Evolutionary conservation across 2,888 invertebrate species (phyloP), one percentile per base, ranked within the genome.

Genomic region (Cataglyphis albicans): DNA sequence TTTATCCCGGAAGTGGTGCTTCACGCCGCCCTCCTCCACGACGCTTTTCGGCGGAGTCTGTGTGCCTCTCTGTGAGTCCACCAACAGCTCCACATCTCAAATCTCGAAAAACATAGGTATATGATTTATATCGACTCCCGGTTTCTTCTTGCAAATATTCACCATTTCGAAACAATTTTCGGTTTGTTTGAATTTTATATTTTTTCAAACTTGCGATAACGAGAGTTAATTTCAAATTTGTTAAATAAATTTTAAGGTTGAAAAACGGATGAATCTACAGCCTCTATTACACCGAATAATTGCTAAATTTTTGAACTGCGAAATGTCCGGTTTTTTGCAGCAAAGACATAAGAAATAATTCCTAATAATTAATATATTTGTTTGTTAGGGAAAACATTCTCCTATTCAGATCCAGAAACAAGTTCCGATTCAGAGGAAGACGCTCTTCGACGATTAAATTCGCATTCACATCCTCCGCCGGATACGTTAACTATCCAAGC

Each of bases 401-500:
- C 96, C 10, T 96, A 96, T 91, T 96, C 96, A 90, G 96, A 96
- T 86, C 95, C 95, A 29, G 97, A 97, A 86, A 96, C 96, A 5
- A 97, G 97, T 89, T 97, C 97, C 52, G 97, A 98, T 93, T 97
- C 97, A 70, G 97, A 98, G 92, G 96, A 96, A 91, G 97, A 97
- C 93, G 96, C 96, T 61, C 95, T 97, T 86, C 95, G 96, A 84
- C 95, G 96, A 72, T 95, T 96, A 84, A 93, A 93, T 80, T 91
- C 92, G 93, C 91, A 90, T 35, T 86, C 92, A 4, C 93, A 92
- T 83, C 92, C 91, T n/a, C 93, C 92, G 29, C 91, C 93, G 18
- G 94, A 94, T 85, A 93, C 93, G 4, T 88, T 94, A 81, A 94
- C 94, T 25, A 93, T 94, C 83, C 94, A 94, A 87, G 96, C 96